Evolutionary conservation across 2,888 invertebrate genomes (phyloP), one percentile per base, ranked within the genome.

Genomic region (Drosophila peninsularis): DNA sequence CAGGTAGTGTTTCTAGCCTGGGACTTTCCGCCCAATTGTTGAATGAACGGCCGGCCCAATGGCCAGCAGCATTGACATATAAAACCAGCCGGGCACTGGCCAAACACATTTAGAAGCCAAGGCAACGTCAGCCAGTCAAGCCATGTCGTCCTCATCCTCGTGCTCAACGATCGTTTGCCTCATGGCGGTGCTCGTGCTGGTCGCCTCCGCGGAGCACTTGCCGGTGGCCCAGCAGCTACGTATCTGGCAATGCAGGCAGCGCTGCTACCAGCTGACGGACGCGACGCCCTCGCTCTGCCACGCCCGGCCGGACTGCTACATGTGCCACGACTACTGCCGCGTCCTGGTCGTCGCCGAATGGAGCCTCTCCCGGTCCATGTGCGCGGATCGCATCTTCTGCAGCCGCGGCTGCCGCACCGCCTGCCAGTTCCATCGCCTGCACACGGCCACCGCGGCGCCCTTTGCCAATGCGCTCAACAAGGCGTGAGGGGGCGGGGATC

Each of bases 301-400:
- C n/a, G 41, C 57, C 5, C 68, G 69, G 19, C 88, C 88, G 14
- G 86, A 88, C 24, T 88, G 88, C 63, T 88, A 66, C 54, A 88
- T 88, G 88, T 88, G 89, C 73, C 86, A 80, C 63, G 88, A 88
- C 56, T 88, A 88, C 19, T 88, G 88, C 52, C 88, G 80, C 7
- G 82, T 83, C 10, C 73, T 88, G 21, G 63, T 68, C 30, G 54
- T 78, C 11, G 84, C 84, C 63, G 75, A 79, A 5, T 50, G 50
- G 39, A 85, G 78, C 21, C 70, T 88, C 57, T 76, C 86, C 62
- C 24, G 52, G 1, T 76, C 86, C 0, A 88, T 88, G 89, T 89
- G 88, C 24, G 81, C 77, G 47, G 89, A 89, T 63, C 58, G 62
- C 5, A 62, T 69, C 49, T 88, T 81, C 56, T 88, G 89, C 68